These are phyloP conservation scores for Erythrolamprus reginae DNA, from an alignment of 2,113 vertebrate species.

Conservation along the genomic window DNA sequence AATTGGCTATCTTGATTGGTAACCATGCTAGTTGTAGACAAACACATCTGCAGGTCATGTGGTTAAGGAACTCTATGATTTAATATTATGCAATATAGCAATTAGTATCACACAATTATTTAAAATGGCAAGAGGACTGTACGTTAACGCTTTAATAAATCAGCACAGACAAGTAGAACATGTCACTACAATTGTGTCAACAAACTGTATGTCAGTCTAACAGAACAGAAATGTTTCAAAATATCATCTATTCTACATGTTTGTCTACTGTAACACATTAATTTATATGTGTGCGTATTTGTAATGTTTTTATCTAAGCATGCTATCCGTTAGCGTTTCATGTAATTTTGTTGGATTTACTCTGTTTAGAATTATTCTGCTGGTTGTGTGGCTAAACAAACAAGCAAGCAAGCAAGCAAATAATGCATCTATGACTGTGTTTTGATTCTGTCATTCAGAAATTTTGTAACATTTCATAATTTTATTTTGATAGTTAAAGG, in stretches of 20 bases:
- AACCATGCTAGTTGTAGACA: not conserved
- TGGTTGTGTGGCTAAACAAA: not conserved
- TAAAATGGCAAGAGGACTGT: not conserved
- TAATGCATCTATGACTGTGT: not conserved
- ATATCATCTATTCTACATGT: not conserved
- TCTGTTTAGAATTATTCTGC: not conserved
- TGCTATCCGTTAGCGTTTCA: constrained; percentile 2
- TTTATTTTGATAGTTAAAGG: not conserved
- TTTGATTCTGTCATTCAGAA: not conserved
- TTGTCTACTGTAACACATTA: constrained; percentile 15
- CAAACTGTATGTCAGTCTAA: constrained; percentile 22
- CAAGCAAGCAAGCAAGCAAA: not conserved
- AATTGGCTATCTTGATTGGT: not conserved
- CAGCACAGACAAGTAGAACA: not conserved
- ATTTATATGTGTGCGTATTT: not conserved
- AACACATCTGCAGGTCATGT: not conserved
- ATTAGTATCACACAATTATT: not conserved
- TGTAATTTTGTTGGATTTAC: constrained; percentile 3
- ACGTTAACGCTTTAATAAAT: constrained; percentile 6
- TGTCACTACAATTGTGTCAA: not conserved
- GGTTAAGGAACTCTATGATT: not conserved
- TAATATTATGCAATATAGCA: not conserved
- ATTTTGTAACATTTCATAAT: not conserved
- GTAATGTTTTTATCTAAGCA: not conserved
- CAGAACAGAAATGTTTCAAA: constrained; percentile 11